These are phyloP conservation scores for Iphiclides podalirius DNA, from an alignment of 2,888 invertebrate species.

Conservation along the genomic window DNA sequence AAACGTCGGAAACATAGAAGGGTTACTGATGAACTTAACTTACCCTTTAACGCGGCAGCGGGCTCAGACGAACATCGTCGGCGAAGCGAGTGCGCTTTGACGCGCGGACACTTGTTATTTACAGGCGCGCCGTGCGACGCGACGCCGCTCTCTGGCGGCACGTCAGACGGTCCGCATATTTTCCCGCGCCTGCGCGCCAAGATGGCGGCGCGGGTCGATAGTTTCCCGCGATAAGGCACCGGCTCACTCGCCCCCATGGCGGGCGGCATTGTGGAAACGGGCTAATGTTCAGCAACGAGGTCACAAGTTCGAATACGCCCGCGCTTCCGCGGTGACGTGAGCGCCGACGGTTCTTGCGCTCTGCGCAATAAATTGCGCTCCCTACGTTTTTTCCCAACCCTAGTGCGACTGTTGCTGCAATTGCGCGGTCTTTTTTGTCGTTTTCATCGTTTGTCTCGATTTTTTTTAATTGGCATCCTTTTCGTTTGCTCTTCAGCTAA, in stretches of 20 bases:
- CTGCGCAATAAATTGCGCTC: constrained; percentile 27
- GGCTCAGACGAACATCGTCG: neutral
- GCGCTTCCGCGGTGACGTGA: constrained; percentile 54
- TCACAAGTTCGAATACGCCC: constrained; percentile 61
- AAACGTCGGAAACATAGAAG: constrained; percentile 15
- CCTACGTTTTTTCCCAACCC: neutral
- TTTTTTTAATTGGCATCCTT: neutral
- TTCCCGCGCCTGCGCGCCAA: constrained; percentile 55
- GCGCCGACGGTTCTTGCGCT: constrained; percentile 35
- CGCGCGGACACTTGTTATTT: constrained; percentile 22
- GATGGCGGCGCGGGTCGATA: constrained; percentile 56
- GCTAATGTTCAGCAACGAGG: constrained; percentile 65
- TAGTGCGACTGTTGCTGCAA: neutral
- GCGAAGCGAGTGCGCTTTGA: too few relatives aligned
- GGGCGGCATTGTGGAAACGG: constrained; percentile 63
- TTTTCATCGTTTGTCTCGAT: too few relatives aligned
- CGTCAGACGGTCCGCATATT: constrained; percentile 70
- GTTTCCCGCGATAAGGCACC: constrained; percentile 56
- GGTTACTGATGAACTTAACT: neutral
- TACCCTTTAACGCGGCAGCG: too few relatives aligned
- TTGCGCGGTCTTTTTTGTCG: neutral
- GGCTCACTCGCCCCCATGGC: constrained; percentile 64
- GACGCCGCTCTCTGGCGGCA: constrained; percentile 47
- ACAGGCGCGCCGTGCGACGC: constrained; percentile 58
- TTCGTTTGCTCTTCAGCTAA: neutral